Percentiles rank a stretch among this genome's conserved stretches.
Conservation (phyloP, 1,140 invertebrate species). For the Cydia fagiglandana region DNA sequence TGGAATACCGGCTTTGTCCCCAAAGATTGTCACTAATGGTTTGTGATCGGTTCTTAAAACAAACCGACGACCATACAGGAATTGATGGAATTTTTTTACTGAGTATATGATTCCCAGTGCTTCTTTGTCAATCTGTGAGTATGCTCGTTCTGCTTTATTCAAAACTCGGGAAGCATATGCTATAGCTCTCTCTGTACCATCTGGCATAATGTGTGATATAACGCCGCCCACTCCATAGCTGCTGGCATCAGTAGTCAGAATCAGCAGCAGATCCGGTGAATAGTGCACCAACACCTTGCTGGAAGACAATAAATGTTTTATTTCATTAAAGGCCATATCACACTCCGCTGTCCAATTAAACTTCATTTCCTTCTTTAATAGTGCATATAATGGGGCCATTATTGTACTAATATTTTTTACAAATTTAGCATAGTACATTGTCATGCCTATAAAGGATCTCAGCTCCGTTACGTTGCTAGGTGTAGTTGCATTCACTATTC, state of each 20-base stretch:
- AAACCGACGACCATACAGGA: constrained; percentile 45
- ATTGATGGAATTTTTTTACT: too few relatives aligned
- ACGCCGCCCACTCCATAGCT: constrained; percentile 10
- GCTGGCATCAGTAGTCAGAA: constrained; percentile 27
- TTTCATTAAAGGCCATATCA: constrained; percentile 9
- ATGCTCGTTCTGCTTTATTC: constrained; percentile 19
- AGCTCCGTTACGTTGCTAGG: constrained; percentile 49
- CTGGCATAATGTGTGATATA: constrained; percentile 11
- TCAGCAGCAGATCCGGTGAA: constrained; percentile 1
- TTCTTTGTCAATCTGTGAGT: constrained; percentile 32
- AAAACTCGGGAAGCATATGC: constrained; percentile 32
- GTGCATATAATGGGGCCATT: constrained; percentile 47
- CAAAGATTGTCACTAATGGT: constrained; percentile 73
- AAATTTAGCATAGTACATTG: constrained; percentile 56
- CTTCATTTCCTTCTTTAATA: constrained; percentile 44
- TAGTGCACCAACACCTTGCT: constrained; percentile 31
- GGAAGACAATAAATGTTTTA: constrained; percentile 5
- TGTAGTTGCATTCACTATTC: constrained; percentile 36
- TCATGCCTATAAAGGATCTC: constrained; percentile 26
- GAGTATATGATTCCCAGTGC: not conserved
- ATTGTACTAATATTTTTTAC: constrained; percentile 45
- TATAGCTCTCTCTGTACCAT: constrained; percentile 22
- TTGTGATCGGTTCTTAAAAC: constrained; percentile 75
- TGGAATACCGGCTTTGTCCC: constrained; percentile 52
- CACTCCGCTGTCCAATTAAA: constrained; percentile 13